Conservation (phyloP, 2,888 invertebrate genomes). For the Parnassius mnemosyne region DNA sequence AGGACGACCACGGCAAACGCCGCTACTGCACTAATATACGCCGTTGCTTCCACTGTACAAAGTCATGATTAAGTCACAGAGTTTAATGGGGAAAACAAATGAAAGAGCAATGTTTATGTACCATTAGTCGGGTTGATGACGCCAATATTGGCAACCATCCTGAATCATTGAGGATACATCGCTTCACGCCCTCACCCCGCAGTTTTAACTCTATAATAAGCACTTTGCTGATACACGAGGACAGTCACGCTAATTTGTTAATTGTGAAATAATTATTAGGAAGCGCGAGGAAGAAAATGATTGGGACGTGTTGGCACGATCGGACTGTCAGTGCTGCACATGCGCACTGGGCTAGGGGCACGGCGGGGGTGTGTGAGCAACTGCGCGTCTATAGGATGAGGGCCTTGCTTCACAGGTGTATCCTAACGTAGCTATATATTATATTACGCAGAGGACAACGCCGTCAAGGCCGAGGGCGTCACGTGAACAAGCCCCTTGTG, state of each 20-base stretch:
- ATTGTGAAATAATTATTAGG: slow-evolving; percentile 30
- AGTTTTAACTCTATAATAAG: not conserved
- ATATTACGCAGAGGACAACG: slow-evolving; percentile 28
- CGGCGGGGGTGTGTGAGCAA: slow-evolving; percentile 63
- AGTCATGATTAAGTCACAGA: slow-evolving; percentile 26
- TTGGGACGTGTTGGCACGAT: slow-evolving; percentile 64
- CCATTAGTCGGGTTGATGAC: slow-evolving; percentile 67
- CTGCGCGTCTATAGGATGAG: slow-evolving; percentile 66
- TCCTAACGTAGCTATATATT: slow-evolving; percentile 29
- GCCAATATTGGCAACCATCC: slow-evolving; percentile 72
- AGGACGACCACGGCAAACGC: slow-evolving; percentile 91
- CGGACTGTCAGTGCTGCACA: slow-evolving; percentile 62
- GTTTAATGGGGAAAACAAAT: slow-evolving; percentile 26
- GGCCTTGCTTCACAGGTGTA: slow-evolving; percentile 47
- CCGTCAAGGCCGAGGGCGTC: slow-evolving; percentile 65
- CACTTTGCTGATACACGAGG: not conserved
- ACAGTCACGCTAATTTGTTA: slow-evolving; percentile 7
- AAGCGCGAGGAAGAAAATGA: slow-evolving; percentile 45
- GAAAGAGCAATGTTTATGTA: slow-evolving; percentile 47
- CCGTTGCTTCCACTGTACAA: slow-evolving; percentile 89
- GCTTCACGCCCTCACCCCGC: slow-evolving; percentile 17
- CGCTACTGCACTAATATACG: slow-evolving; percentile 92
- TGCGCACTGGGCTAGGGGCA: slow-evolving; percentile 64
- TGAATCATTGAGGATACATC: slow-evolving; percentile 39
- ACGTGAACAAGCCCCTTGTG: slow-evolving; percentile 42